Conservation (phyloP, 2,888 invertebrate species). For the Hemaris fuciformis region DNA sequence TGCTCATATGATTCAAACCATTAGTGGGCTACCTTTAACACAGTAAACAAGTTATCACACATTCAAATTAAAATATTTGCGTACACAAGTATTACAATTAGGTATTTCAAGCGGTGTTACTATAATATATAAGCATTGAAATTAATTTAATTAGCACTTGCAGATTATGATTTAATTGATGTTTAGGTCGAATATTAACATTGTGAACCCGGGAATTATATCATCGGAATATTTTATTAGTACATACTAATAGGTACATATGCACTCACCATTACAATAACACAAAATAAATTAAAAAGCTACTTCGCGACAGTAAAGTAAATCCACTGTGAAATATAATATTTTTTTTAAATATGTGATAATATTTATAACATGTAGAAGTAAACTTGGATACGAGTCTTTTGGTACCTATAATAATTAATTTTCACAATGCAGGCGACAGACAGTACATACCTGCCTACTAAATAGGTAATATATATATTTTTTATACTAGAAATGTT, state of each 20-base stretch:
- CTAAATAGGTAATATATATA: too few relatives aligned
- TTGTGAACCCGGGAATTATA: background rate
- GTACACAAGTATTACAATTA: background rate
- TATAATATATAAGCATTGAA: background rate
- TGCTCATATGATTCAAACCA: background rate
- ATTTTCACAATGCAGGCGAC: background rate
- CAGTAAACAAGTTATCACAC: background rate
- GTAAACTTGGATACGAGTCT: background rate
- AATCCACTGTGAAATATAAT: background rate
- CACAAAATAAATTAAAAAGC: background rate
- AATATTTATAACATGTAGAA: background rate
- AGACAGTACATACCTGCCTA: too few relatives aligned
- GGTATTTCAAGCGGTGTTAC: background rate
- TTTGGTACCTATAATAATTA: background rate
- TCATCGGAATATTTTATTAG: background rate
- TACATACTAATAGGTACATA: background rate
- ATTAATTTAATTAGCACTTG: background rate
- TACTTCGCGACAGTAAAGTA: background rate
- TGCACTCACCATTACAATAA: background rate
- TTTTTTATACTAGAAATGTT: too few relatives aligned
- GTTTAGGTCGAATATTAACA: background rate
- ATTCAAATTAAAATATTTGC: background rate
- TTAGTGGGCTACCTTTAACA: background rate
- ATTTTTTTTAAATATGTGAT: too few relatives aligned
- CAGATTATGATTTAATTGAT: background rate